phyloP scores from a whole-genome alignment of 2,888 invertebrate species.

The Xylota sylvarum region DNA sequence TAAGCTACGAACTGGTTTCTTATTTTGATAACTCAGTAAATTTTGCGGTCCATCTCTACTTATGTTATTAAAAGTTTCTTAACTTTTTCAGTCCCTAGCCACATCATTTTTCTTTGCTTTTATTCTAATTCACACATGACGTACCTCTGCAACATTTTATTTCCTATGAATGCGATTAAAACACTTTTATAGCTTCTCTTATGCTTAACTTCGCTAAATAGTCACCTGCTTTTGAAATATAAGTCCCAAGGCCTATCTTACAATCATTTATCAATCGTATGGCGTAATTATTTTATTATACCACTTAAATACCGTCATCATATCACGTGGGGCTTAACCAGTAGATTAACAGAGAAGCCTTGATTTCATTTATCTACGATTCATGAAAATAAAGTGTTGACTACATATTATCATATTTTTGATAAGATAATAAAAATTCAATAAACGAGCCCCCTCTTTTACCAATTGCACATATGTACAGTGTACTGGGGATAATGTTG shows the following conservation, averaged over 20 bases:
- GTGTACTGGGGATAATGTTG: not conserved
- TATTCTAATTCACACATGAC: too few species aligned
- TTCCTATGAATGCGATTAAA: not conserved
- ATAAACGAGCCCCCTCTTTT: not conserved
- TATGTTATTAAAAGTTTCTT: too few species aligned
- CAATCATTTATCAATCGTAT: constrained; percentile 7
- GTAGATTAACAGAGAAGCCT: not conserved
- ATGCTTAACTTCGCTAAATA: not conserved
- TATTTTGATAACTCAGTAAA: too few species aligned
- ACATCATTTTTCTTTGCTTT: too few species aligned
- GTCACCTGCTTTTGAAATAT: not conserved
- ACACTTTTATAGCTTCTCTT: not conserved
- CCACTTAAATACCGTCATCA: not conserved
- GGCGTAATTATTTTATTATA: not conserved
- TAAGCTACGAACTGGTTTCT: too few species aligned
- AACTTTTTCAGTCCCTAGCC: too few species aligned
- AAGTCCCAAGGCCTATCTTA: not conserved
- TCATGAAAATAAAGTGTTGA: not conserved
- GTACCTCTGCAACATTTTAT: not conserved
- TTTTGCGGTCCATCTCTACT: too few species aligned
- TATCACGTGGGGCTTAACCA: not conserved
- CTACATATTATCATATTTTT: not conserved
- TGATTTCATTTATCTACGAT: not conserved
- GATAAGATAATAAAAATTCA: not conserved
- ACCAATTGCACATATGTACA: not conserved